Evolutionary conservation across 2,888 invertebrate genomes (phyloP), one percentile per base, ranked within the genome.

Genomic region (Torymus auratus): DNA sequence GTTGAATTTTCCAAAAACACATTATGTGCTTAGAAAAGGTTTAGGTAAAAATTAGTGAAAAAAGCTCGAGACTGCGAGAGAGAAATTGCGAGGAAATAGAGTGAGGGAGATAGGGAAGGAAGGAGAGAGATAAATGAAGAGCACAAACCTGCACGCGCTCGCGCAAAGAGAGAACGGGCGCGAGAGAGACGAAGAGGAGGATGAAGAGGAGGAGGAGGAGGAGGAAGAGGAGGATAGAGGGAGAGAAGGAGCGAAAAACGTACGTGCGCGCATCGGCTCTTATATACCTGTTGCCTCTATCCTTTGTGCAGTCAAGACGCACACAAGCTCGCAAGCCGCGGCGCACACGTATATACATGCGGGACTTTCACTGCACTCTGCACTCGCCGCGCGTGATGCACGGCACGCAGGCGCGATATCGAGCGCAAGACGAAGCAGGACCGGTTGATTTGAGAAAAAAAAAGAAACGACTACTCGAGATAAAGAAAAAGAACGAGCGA

Each of bases 331-430:
- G 28, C 28, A 28, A 28, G 28, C 20, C 15, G 1, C 64, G n/a
- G 15, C 23, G 12, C 20, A 20, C 14, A 15, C 56, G 11, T 50
- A 23, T 55, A 58, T 12, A 41, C 28, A 10, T 20, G 28, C 65
- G 62, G 23, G 73, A 83, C 85, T 83, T 83, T 85, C 83, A 82
- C 84, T 82, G 67, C 80, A 73, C 79, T 65, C 64, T 15, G 50
- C 55, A 10, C 23, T 23, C 72, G 75, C 77, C 72, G 68, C 58
- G 71, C 61, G 72, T 67, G 73, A 72, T 80, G 69, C 69, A 28
- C 28, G 3, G 50, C 67, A n/a, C 76, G 55, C 56, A 28, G 28
- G n/a, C 5, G 14, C 28, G 61, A 11, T 17, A 20, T 53, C 17
- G 12, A 52, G 67, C 71, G 56, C 50, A 70, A 77, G 76, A 77